A percentile compares a stretch with the other conserved stretches of the same genome.
phyloP scores from a whole-genome alignment of 2,888 invertebrate species.

The Torymus auratus region DNA sequence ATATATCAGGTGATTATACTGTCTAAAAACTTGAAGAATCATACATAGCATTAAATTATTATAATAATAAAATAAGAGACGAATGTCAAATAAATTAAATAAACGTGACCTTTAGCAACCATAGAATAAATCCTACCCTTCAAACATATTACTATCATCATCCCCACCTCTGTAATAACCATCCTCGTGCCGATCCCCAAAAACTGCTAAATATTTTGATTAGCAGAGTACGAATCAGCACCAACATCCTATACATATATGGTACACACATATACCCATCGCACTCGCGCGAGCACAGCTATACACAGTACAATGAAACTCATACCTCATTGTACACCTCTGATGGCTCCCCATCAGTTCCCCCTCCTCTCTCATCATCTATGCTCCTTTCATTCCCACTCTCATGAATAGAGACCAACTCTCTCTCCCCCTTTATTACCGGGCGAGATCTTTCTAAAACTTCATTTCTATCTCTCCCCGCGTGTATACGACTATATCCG shows the following conservation, averaged over 20 bases:
- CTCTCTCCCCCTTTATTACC: constrained; percentile 13
- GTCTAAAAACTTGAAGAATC: no score
- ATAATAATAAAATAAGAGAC: no score
- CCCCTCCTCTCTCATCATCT: constrained; percentile 60
- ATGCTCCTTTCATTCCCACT: constrained; percentile 37
- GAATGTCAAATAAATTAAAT: no score
- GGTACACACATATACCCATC: no score
- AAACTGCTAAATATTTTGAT: constrained; percentile 12
- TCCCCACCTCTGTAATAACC: no score
- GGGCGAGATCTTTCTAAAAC: constrained; percentile 29
- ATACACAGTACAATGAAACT: background rate
- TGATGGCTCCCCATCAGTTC: background rate
- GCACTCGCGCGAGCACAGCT: background rate
- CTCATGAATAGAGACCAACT: constrained; percentile 6
- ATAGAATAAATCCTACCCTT: no score
- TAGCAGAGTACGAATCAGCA: constrained; percentile 6
- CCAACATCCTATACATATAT: constrained; percentile 1
- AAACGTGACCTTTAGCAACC: no score
- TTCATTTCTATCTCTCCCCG: constrained; percentile 21
- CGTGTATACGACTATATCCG: constrained; percentile 21
- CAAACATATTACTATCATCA: no score
- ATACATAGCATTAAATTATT: no score
- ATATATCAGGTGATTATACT: no score
- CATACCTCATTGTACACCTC: no score
- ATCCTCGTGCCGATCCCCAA: no score